Evolutionary conservation across 2,113 vertebrate species (phyloP), one percentile per base, ranked within the genome.

Genomic region (Melanostigma gelatinosum): DNA sequence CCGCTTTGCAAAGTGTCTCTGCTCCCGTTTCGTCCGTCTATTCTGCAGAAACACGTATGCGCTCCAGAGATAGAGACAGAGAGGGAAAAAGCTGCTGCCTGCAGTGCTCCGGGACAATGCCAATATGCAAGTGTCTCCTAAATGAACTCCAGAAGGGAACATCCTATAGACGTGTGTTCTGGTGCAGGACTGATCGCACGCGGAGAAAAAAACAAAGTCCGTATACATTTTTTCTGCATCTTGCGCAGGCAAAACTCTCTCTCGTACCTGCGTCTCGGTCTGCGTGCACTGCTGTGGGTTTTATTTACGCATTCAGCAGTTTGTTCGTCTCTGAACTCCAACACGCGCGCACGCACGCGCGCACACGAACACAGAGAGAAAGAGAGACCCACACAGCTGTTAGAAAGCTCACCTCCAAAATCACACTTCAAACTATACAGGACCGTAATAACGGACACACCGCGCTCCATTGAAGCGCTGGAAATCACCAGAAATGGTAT

Each of bases 391-490:
- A 13, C 66, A 65, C 65, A 72, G 84, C 72, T 73, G 46, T 85
- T 57, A 68, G 61, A 79, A 66, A 84, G 71, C 84, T 89, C 87
- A 89, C 87, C 87, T 90, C 85, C 65, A 88, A 82, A 88, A 58
- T 68, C 54, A 48, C 18, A 67, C 11, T 36, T 18, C 34, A 80
- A 64, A 34, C 58, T 34, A 4, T 40, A 57, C 50, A 40, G 68
- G 75, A 75, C 68, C 60, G 22, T 22, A 48, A 66, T 73, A 77
- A 77, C 79, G 40, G 75, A 81, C 82, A 64, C 68, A 62, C 36
- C 54, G 38, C 8, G 84, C 78, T 42, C 40, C 57, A 79, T 71
- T 85, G 40, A 54, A 58, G 29, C 34, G 34, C 71, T 57, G 67
- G 66, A 72, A 79, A 72, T 76, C 40, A 79, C 63, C 68, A 71